Evolutionary conservation across 53 echinoderm and acorn worm genomes (phyloP), one percentile per base, ranked within the genome.

Genomic region (Patiria pectinifera): DNA sequence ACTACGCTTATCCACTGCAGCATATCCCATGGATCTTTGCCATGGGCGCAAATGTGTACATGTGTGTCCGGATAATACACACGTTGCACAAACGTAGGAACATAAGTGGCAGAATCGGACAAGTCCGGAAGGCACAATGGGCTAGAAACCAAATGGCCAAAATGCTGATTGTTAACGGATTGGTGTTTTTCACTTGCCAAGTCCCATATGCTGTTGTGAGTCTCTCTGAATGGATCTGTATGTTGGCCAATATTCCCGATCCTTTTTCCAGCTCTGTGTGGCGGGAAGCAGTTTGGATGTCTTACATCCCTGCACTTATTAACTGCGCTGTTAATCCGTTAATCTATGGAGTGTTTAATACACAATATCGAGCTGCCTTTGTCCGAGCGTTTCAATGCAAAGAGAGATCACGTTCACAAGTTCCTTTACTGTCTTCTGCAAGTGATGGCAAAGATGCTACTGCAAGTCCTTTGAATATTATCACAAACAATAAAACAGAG

Each of bases 311-410:
- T 16, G 0, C 3, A 14, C 15, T 66, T 14, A 11, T 86, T n/a
- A 86, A 86, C 53, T 72, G 49, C 53, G 10, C 71, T 25, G n/a
- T 86, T 45, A 86, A 86, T 86, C 86, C 86, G 22, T 72, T 86
- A 18, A 59, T 86, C n/a, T 86, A 86, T 48, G 71, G 72, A 3
- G 71, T 47, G 48, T 46, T 75, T 9, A 75, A 21, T 82, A 18
- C 82, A 82, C 82, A 82, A 19, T 48, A 49, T 15, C 58, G 48
- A 45, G 82, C 58, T 82, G 82, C 58, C 13, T 49, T 48, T 58
- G 21, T 48, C 35, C 4, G 48, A 46, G 47, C 21, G 5, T 82
- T 48, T 49, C 82, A 19, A 2, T 82, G 82, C 82, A 49, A 23
- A 79, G 6, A 4, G 69, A 15, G 16, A 69, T 21, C 15, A 15